These are phyloP conservation scores for Nebria salina DNA, from an alignment of 2,888 invertebrate genomes.

Conservation along the genomic window DNA sequence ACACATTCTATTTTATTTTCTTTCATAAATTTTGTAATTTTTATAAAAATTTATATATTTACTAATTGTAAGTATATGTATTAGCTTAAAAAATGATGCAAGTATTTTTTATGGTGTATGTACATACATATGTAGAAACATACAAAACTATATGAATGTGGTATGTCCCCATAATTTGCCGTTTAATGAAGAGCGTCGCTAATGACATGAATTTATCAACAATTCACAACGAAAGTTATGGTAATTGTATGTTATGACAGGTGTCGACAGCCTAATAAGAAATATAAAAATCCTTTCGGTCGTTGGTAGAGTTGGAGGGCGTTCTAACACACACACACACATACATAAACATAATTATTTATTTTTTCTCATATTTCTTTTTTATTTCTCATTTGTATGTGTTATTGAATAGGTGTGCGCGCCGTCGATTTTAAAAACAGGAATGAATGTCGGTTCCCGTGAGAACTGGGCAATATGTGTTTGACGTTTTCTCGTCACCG, in stretches of 20 bases:
- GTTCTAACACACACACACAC: not conserved
- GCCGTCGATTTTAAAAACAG: not conserved
- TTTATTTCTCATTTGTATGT: not conserved
- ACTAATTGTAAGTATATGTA: too few relatives aligned
- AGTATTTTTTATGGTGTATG: too few relatives aligned
- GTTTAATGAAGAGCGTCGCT: not conserved
- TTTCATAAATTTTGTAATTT: too few relatives aligned
- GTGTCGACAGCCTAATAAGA: not conserved
- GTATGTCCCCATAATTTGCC: not conserved
- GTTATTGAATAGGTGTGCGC: not conserved
- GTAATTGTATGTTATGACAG: not conserved
- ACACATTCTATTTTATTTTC: too few relatives aligned
- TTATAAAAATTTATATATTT: too few relatives aligned
- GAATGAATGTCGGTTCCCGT: not conserved
- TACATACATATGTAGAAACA: too few relatives aligned
- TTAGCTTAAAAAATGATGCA: too few relatives aligned
- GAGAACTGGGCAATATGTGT: not conserved
- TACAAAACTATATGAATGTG: too few relatives aligned
- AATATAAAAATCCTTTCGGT: not conserved
- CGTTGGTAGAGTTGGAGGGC: not conserved
- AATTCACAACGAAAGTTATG: not conserved
- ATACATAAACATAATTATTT: not conserved
- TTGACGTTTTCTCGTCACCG: not conserved
- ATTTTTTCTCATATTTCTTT: not conserved
- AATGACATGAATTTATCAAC: not conserved